Evolutionary conservation across 2,113 vertebrate species (phyloP).

Genomic region (Muntiacus muntjak): DNA sequence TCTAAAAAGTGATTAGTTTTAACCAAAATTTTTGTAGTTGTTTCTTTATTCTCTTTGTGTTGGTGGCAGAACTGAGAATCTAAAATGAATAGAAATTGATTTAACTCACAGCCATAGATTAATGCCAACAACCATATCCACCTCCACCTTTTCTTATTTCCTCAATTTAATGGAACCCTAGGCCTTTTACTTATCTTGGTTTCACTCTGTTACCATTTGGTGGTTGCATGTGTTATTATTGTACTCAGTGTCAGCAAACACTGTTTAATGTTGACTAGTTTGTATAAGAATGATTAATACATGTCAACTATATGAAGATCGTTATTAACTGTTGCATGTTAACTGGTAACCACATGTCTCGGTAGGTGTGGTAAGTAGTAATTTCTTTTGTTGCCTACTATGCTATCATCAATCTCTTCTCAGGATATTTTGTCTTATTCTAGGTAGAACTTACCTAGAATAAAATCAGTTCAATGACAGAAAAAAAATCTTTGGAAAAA

Average conservation of each 20-base stretch:
- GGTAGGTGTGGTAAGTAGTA: neutral
- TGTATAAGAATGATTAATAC: neutral
- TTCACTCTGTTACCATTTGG: neutral
- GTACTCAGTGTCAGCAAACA: neutral
- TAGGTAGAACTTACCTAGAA: neutral
- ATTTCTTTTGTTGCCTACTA: neutral
- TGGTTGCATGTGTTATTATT: neutral
- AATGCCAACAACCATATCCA: neutral
- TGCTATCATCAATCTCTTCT: neutral
- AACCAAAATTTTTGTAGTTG: neutral
- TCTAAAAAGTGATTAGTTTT: constrained; percentile 7
- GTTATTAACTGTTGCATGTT: neutral
- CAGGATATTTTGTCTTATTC: neutral
- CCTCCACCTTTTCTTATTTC: neutral
- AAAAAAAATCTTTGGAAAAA: neutral
- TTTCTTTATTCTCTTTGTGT: neutral
- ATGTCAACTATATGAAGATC: neutral
- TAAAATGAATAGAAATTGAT: neutral
- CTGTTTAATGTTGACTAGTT: neutral
- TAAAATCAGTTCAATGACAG: constrained; percentile 10
- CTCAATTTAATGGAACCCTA: neutral
- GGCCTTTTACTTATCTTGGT: neutral
- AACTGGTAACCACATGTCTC: neutral
- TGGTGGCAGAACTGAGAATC: neutral
- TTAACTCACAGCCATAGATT: neutral